phyloP scores from a whole-genome alignment of 2,797 vertebrate genomes.

The Trichosurus vulpecula region DNA sequence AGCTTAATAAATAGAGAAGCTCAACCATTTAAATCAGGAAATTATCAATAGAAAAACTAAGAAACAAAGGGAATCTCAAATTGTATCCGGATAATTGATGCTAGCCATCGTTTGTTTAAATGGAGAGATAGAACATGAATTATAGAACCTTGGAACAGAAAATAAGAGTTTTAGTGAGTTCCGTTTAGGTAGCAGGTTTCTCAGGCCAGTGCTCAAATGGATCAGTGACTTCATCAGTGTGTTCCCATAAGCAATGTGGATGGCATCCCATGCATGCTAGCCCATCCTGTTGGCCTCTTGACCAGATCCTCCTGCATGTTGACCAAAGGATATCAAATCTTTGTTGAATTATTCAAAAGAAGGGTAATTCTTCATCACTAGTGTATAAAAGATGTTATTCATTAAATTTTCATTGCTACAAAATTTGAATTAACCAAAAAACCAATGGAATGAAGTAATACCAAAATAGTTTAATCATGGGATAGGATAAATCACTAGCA shows the following conservation, averaged over 20 bases:
- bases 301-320: not conserved
- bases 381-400: not conserved
- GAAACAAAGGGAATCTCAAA: slow-evolving; percentile 16
- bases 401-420: not conserved
- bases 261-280: not conserved
- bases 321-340: not conserved
- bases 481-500: not conserved
- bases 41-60: slow-evolving; percentile 23
- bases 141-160: slow-evolving; percentile 1
- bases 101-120: slow-evolving; percentile 32
- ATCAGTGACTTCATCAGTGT: not conserved
- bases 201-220: slow-evolving; percentile 6
- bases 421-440: slow-evolving; percentile 3
- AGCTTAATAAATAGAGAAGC: not conserved
- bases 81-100: slow-evolving; percentile 53
- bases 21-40: not conserved
- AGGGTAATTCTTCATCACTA: slow-evolving; percentile 24
- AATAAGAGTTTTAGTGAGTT: slow-evolving; percentile 23
- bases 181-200: not conserved
- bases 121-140: slow-evolving; percentile 16
- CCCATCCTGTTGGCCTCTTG: not conserved
- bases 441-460: not conserved
- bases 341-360: slow-evolving; percentile 30
- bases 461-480: not conserved
- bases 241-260: not conserved